phyloP scores from a whole-genome alignment of 1,140 invertebrate genomes.

The Cydia fagiglandana region DNA sequence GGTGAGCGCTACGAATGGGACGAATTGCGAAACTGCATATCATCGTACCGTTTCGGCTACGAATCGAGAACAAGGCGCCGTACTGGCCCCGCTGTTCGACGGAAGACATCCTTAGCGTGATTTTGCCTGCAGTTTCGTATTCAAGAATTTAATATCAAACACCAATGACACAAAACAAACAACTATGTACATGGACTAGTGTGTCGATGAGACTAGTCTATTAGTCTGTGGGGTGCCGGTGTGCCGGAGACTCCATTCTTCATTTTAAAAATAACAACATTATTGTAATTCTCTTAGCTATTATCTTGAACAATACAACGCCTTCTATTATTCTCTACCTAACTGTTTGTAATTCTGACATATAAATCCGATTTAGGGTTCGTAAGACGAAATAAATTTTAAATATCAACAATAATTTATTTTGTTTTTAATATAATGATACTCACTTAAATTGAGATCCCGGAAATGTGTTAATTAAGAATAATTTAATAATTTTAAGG shows the following conservation, averaged over 20 bases:
- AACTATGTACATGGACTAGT: conserved; percentile 7
- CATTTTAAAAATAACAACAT: neutral
- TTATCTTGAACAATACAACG: conserved; percentile 1
- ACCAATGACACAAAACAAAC: conserved; percentile 17
- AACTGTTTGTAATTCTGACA: neutral
- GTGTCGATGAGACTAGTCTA: conserved; percentile 13
- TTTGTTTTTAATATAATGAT: neutral
- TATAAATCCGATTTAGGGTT: neutral
- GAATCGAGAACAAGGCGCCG: conserved; percentile 12
- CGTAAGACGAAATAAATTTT: neutral
- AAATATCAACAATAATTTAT: conserved; percentile 2
- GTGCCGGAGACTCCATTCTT: neutral
- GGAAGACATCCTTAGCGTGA: conserved; percentile 30
- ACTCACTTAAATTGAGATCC: conserved; percentile 19
- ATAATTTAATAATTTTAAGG: conserved; percentile 9
- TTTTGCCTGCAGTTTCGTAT: conserved; percentile 29
- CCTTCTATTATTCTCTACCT: conserved; percentile 8
- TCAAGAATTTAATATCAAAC: conserved; percentile 24
- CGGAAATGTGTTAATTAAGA: conserved; percentile 11
- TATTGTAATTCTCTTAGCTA: conserved; percentile 15
- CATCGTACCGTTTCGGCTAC: conserved; percentile 18
- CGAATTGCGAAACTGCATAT: conserved; percentile 24
- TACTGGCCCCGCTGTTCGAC: neutral
- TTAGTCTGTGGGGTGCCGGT: neutral
- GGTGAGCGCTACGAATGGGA: neutral